A percentile compares a stretch with the other conserved stretches of the same genome.
phyloP scores from a whole-genome alignment of 2,797 vertebrate genomes.

The Enteromius radiatus region DNA sequence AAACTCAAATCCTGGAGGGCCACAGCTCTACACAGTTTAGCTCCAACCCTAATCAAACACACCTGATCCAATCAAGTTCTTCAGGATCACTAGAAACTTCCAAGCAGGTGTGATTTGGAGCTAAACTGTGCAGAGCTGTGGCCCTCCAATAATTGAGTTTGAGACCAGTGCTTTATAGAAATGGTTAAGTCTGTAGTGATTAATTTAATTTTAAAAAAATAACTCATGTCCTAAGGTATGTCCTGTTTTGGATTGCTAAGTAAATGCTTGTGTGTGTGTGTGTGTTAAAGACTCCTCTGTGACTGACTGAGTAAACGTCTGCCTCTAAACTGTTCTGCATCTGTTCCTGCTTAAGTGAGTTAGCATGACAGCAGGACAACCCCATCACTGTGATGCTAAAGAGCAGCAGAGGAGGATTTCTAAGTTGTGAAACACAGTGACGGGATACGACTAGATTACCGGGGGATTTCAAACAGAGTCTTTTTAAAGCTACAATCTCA shows the following conservation, averaged over 20 bases:
- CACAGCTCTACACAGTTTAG: too few relatives aligned
- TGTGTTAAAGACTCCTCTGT: slow-evolving; percentile 26
- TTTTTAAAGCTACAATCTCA: background rate
- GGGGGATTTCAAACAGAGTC: background rate
- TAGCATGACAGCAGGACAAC: slow-evolving; percentile 16
- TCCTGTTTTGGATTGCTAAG: background rate
- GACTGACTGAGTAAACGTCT: slow-evolving; percentile 31
- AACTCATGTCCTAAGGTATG: background rate
- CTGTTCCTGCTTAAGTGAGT: slow-evolving; percentile 23
- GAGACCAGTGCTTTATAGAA: background rate
- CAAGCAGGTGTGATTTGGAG: too few relatives aligned
- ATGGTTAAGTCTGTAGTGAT: background rate
- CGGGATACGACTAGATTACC: slow-evolving; percentile 12
- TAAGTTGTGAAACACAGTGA: background rate
- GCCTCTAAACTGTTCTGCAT: slow-evolving; percentile 16
- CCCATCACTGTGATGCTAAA: background rate
- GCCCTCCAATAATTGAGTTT: too few relatives aligned
- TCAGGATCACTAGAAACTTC: too few relatives aligned
- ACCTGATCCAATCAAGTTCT: too few relatives aligned
- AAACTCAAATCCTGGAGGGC: too few relatives aligned
- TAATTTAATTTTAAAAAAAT: background rate
- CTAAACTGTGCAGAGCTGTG: too few relatives aligned
- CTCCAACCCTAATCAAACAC: too few relatives aligned
- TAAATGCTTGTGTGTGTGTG: background rate
- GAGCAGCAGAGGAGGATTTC: slow-evolving; percentile 4